These are phyloP conservation scores for Drosophila ironensis DNA, from an alignment of 1,140 invertebrate genomes.

Conservation along the genomic window DNA sequence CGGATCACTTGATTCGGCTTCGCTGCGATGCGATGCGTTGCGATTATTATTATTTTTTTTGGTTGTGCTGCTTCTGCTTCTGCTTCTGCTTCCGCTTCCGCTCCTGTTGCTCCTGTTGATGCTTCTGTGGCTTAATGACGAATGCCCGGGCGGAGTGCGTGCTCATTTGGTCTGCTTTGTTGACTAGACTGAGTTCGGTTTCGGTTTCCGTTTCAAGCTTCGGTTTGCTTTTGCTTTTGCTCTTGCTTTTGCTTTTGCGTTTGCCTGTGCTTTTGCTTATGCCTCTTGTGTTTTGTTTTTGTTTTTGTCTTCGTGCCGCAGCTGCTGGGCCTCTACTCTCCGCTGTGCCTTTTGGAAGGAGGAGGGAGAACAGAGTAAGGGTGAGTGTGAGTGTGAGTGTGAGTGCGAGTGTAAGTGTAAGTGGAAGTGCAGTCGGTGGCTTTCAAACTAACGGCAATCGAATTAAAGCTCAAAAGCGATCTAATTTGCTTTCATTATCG, in stretches of 20 bases:
- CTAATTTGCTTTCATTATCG: slow-evolving; percentile 44
- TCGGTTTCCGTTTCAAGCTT: slow-evolving; percentile 5
- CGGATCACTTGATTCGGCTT: neutral
- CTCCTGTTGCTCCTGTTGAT: neutral
- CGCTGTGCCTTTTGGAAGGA: neutral
- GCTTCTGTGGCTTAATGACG: too few species aligned
- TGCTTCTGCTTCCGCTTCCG: too few species aligned
- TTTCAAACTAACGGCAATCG: slow-evolving; percentile 14
- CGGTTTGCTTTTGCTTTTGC: neutral
- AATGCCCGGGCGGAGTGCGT: slow-evolving; percentile 52
- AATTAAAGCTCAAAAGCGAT: slow-evolving; percentile 6
- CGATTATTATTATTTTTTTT: slow-evolving; percentile 2
- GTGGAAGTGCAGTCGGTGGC: neutral
- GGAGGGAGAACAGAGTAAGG: slow-evolving; percentile 1
- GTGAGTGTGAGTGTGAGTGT: slow-evolving; percentile 25
- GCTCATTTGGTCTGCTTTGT: slow-evolving; percentile 73
- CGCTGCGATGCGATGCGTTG: neutral
- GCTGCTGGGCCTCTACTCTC: neutral
- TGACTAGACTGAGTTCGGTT: slow-evolving; percentile 64
- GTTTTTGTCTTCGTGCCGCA: neutral
- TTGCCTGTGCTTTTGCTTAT: neutral
- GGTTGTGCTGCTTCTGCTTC: slow-evolving; percentile 27
- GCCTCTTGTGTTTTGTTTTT: neutral
- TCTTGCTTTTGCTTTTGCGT: neutral
- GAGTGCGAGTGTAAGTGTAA: slow-evolving; percentile 8